Conservation (phyloP, 1,140 invertebrate genomes). For the Tenebrio molitor region DNA sequence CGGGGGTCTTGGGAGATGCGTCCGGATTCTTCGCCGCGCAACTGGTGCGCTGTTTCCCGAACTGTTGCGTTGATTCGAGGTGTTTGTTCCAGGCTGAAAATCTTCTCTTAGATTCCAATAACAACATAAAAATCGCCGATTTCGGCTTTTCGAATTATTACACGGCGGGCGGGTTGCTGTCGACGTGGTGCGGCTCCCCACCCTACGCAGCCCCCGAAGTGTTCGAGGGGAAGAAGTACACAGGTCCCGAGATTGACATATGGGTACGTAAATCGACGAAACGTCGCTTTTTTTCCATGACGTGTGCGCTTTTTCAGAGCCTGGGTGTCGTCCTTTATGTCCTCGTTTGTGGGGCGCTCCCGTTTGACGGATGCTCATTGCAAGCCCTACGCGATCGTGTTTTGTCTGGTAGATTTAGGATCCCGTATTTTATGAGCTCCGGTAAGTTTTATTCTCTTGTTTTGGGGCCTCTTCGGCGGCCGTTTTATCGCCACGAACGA, state of each 20-base stretch:
- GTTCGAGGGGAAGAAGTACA: slow-evolving; percentile 96
- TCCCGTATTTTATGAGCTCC: slow-evolving; percentile 94
- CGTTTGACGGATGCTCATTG: slow-evolving; percentile 91
- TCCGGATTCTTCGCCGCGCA: too few species aligned
- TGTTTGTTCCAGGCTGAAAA: slow-evolving; percentile 85
- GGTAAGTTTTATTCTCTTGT: slow-evolving; percentile 71
- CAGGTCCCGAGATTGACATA: slow-evolving; percentile 96
- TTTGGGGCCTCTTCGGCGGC: not conserved
- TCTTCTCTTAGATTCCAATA: slow-evolving; percentile 91
- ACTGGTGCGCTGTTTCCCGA: too few species aligned
- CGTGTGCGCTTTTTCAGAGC: slow-evolving; percentile 74
- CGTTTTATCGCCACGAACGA: not conserved
- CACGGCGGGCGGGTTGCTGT: slow-evolving; percentile 83
- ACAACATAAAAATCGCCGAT: slow-evolving; percentile 97
- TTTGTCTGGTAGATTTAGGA: slow-evolving; percentile 88
- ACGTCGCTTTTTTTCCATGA: not conserved
- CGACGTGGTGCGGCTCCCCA: slow-evolving; percentile 98
- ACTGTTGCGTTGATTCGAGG: too few species aligned
- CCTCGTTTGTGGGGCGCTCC: slow-evolving; percentile 90
- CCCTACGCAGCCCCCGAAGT: slow-evolving; percentile 98
- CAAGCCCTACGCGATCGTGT: slow-evolving; percentile 86
- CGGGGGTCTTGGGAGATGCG: too few species aligned
- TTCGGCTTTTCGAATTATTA: slow-evolving; percentile 97
- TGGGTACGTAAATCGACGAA: slow-evolving; percentile 78
- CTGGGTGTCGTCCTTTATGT: slow-evolving; percentile 95